Base-by-base conservation (phyloP, 2,888 invertebrate genomes). In the Pollenia griseotomentosa region DNA sequence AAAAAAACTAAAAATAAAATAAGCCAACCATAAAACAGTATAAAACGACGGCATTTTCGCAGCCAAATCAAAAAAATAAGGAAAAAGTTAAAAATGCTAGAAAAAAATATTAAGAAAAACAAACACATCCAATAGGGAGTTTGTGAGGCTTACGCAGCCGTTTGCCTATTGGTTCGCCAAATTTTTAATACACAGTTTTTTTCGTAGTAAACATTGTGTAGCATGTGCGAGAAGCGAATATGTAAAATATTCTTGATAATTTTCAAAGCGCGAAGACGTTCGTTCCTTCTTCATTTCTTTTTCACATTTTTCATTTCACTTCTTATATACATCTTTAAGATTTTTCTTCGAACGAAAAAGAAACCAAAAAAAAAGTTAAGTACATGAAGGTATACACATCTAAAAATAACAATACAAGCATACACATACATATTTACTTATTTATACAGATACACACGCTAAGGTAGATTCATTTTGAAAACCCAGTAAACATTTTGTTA, bases 121-220 rank as follows among this genome's bases (percentile, higher is more conserved):
- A 48, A 75, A 75, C 75, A 75, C 82, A 75, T 83, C 82, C 82
- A 83, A 83, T 83, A 75, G 82, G 75, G 82, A 82, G 74, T 75
- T 82, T 51, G 82, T 68, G 16, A 61, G 61, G 61, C 75, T 68
- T 83, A 83, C 75, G 68, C 68, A 70, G 75, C 44, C 16, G 59
- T 75, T 83, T 83, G 68, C 82, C 61, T 70, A 83, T 83, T 83
- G 82, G 82, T 83, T 66, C 82, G 68, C 61, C 44, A 44, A 75
- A 68, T 66, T 75, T 55, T 83, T 70, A n/a, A 57, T 59, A 75
- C 53, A 73, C 46, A 65, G 14, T 11, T 48, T 57, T n/a, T 66
- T 74, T 81, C 74, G 66, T 66, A 65, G 57, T 66, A 51, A 66
- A 66, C 40, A 3, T 8, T 59, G 16, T 9, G 8, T 10, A 9